Evolutionary conservation across 2,113 vertebrate genomes (phyloP).

Genomic region (Procapra przewalskii): DNA sequence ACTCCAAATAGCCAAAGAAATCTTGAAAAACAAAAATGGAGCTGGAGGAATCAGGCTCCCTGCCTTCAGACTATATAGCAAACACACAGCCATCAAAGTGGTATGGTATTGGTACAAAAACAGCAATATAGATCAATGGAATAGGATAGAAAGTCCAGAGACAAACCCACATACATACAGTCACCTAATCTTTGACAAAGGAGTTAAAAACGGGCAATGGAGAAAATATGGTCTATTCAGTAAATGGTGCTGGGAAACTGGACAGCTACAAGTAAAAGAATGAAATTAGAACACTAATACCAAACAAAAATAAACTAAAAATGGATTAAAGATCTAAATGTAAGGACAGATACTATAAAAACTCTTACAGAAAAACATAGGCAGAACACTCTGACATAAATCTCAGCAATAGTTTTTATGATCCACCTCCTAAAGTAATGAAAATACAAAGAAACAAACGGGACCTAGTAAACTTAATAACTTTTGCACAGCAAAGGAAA

Average conservation of each 20-base stretch:
- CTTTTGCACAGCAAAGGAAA: background rate
- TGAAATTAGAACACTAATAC: background rate
- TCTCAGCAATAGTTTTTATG: background rate
- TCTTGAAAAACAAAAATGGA: background rate
- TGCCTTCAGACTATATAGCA: background rate
- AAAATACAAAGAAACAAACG: background rate
- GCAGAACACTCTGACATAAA: background rate
- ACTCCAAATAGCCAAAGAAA: background rate
- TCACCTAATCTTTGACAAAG: background rate
- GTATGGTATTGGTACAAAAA: background rate
- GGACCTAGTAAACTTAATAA: background rate
- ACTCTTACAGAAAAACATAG: background rate
- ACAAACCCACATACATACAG: background rate
- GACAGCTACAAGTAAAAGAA: background rate
- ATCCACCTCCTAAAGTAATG: background rate
- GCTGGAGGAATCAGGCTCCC: background rate
- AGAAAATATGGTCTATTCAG: background rate
- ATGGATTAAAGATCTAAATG: background rate
- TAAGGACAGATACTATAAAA: background rate
- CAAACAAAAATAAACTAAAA: background rate
- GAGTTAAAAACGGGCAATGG: background rate
- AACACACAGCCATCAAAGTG: background rate
- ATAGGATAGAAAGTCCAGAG: background rate
- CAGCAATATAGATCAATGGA: background rate
- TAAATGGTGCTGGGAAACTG: background rate